phyloP scores from a whole-genome alignment of 2,888 invertebrate genomes.

The Leptarthrus brevirostris region DNA sequence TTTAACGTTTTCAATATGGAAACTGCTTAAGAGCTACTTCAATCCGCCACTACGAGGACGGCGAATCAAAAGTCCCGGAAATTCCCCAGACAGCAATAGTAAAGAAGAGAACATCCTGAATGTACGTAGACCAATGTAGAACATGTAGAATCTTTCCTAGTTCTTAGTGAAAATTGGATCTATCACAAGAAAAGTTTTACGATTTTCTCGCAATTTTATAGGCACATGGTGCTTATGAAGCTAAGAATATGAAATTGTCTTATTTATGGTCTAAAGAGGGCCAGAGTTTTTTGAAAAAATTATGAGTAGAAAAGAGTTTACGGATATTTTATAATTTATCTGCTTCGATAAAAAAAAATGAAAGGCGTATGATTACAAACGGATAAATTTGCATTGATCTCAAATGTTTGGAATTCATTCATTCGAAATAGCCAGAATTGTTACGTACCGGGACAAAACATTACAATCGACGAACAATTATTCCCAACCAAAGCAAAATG shows the following conservation, averaged over 20 bases:
- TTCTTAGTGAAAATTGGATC: conserved; percentile 30
- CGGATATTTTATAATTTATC: not conserved
- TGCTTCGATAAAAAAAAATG: too few relatives aligned
- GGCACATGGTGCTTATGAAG: too few relatives aligned
- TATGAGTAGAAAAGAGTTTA: too few relatives aligned
- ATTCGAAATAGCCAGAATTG: not conserved
- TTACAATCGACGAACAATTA: conserved; percentile 8
- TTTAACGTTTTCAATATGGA: not conserved
- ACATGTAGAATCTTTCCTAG: conserved; percentile 31
- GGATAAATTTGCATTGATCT: not conserved
- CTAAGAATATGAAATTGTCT: not conserved
- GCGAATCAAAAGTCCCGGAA: too few relatives aligned
- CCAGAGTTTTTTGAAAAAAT: too few relatives aligned
- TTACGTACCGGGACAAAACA: not conserved
- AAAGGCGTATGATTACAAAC: not conserved
- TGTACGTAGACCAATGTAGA: conserved; percentile 25
- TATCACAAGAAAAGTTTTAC: conserved; percentile 11
- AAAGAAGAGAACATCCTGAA: conserved; percentile 20
- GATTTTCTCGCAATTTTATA: conserved; percentile 1
- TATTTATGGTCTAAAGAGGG: not conserved
- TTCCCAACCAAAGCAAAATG: conserved; percentile 53
- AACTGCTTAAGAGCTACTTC: not conserved
- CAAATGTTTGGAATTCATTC: not conserved
- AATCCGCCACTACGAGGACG: too few relatives aligned
- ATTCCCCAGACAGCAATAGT: conserved; percentile 22